phyloP scores from a whole-genome alignment of 2,113 vertebrate species.

The Alethe castanea region DNA sequence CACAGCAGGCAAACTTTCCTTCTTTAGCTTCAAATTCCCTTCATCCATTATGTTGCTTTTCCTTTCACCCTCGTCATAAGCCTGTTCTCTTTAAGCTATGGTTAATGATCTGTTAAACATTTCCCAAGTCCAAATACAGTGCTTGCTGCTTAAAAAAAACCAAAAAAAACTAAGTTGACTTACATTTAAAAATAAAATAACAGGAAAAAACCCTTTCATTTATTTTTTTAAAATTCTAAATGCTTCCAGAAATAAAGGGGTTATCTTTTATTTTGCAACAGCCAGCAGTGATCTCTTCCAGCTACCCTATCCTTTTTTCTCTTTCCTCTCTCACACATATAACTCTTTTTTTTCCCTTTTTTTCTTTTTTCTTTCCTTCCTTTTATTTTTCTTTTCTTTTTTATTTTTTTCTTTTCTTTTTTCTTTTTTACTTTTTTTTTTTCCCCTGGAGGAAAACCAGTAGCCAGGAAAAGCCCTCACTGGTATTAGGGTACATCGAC shows the following conservation, averaged over 20 bases:
- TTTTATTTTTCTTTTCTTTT: background rate
- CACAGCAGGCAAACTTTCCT: background rate
- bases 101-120: background rate
- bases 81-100: background rate
- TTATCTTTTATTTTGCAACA: background rate
- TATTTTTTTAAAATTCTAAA: background rate
- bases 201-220: background rate
- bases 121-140: background rate
- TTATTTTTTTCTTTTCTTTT: background rate
- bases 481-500: fast-evolving
- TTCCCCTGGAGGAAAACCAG: background rate
- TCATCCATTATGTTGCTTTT: background rate
- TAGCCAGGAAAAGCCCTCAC: background rate
- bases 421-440: background rate
- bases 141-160: background rate
- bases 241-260: background rate
- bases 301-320: background rate
- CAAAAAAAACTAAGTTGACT: background rate
- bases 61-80: background rate
- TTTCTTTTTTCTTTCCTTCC: too few relatives aligned
- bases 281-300: background rate
- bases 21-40: background rate
- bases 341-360: background rate
- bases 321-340: background rate
- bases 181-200: background rate